Evolutionary conservation across 1,140 invertebrate genomes (phyloP).

Genomic region (Pogonomyrmex californicus): DNA sequence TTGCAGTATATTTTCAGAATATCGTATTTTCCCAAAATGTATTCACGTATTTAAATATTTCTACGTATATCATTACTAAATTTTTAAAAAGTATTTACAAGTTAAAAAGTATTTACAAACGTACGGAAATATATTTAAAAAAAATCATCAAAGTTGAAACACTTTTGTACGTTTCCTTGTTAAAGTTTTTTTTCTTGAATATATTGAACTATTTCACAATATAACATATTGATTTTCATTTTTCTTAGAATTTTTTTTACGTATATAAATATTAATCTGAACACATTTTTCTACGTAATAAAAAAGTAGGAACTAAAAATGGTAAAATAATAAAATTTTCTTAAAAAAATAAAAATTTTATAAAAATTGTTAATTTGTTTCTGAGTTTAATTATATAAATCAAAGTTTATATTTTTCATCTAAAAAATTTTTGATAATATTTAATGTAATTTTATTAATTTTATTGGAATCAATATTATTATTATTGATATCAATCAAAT

Average conservation of each 20-base stretch:
- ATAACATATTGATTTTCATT: not conserved
- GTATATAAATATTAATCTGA: not conserved
- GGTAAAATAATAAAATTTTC: not conserved
- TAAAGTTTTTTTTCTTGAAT: too few species aligned
- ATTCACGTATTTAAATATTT: too few species aligned
- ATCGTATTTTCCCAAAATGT: too few species aligned
- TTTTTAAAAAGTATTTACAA: too few species aligned
- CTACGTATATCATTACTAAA: too few species aligned
- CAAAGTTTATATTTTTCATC: not conserved
- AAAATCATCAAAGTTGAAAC: too few species aligned
- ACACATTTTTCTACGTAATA: not conserved
- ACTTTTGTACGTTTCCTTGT: too few species aligned
- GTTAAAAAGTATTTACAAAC: too few species aligned
- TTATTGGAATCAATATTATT: not conserved
- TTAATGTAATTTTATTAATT: slow-evolving; percentile 9
- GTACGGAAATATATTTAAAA: too few species aligned
- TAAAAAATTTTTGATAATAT: not conserved
- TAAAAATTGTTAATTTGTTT: not conserved
- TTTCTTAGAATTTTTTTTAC: not conserved
- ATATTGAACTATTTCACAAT: not conserved
- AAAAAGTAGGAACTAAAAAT: not conserved
- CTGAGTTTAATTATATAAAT: not conserved
- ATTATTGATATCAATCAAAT: too few species aligned
- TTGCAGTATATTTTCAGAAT: too few species aligned
- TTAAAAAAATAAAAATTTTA: slow-evolving; percentile 1